phyloP scores from a whole-genome alignment of 1,140 invertebrate genomes.

The Drosophila nannoptera region DNA sequence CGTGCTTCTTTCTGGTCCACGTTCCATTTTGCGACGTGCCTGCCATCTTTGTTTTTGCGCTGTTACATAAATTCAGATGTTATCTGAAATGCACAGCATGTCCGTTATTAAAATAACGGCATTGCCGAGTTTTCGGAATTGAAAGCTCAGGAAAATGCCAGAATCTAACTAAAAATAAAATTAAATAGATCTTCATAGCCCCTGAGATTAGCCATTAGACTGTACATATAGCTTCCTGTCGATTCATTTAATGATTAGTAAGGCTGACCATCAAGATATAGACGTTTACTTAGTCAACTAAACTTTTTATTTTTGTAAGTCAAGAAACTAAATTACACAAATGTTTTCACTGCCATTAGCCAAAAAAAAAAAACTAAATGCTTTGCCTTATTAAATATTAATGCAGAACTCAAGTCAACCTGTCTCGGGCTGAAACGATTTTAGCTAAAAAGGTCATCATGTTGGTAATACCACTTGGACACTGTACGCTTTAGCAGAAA shows the following conservation, averaged over 20 bases:
- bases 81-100: slow-evolving; percentile 76
- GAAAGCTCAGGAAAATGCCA: slow-evolving; percentile 13
- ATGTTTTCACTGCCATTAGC: slow-evolving; percentile 29
- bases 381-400: slow-evolving; percentile 78
- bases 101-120: slow-evolving; percentile 76
- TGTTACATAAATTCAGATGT: slow-evolving; percentile 78
- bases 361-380: slow-evolving; percentile 61
- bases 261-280: too few relatives aligned
- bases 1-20: slow-evolving; percentile 21
- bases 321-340: slow-evolving; percentile 5
- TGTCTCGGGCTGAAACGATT: slow-evolving; percentile 61
- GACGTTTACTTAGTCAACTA: too few relatives aligned
- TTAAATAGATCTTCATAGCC: too few relatives aligned
- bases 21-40: slow-evolving; percentile 45
- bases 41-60: slow-evolving; percentile 73
- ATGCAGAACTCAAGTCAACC: slow-evolving; percentile 66
- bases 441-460: slow-evolving; percentile 60
- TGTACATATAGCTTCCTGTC: too few relatives aligned
- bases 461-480: slow-evolving; percentile 21
- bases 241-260: too few relatives aligned
- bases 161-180: too few relatives aligned
- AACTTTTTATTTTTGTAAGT: too few relatives aligned
- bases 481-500: slow-evolving; percentile 36
- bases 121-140: slow-evolving; percentile 14
- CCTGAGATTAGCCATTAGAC: too few relatives aligned